A percentile compares a stretch with the other conserved stretches of the same genome.
These are phyloP conservation scores for Forbesichthys agassizii DNA, from an alignment of 2,113 vertebrate species.

Conservation along the genomic window DNA sequence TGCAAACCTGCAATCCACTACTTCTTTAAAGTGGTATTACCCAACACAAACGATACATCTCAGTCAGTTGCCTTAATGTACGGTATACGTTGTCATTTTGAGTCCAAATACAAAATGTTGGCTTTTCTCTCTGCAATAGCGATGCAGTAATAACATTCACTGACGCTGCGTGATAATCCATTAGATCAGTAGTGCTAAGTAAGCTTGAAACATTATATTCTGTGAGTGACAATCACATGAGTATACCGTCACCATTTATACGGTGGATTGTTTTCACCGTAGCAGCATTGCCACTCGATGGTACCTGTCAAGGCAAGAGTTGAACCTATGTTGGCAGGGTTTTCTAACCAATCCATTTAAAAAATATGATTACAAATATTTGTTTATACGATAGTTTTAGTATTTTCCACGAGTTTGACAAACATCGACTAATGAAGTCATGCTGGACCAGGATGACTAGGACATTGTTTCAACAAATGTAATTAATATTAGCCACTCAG, in stretches of 20 bases:
- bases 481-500: too few relatives aligned
- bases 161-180: background rate
- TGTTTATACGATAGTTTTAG: too few relatives aligned
- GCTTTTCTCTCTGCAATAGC: background rate
- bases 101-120: background rate
- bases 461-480: too few relatives aligned
- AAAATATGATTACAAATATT: too few relatives aligned
- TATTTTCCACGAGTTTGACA: too few relatives aligned
- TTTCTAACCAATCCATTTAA: background rate
- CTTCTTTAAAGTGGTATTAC: background rate
- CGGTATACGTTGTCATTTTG: background rate
- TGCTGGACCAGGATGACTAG: too few relatives aligned
- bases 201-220: background rate
- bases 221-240: conserved; percentile 16
- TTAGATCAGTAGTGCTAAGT: conserved; percentile 31
- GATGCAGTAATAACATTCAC: background rate
- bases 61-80: background rate
- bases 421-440: too few relatives aligned
- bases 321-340: background rate
- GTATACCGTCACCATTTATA: background rate
- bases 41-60: background rate
- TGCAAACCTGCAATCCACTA: background rate
- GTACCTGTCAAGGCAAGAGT: background rate
- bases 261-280: background rate
- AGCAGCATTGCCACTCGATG: background rate